Evolutionary conservation across 2,113 vertebrate genomes (phyloP).

Genomic region (Chloebia gouldiae): DNA sequence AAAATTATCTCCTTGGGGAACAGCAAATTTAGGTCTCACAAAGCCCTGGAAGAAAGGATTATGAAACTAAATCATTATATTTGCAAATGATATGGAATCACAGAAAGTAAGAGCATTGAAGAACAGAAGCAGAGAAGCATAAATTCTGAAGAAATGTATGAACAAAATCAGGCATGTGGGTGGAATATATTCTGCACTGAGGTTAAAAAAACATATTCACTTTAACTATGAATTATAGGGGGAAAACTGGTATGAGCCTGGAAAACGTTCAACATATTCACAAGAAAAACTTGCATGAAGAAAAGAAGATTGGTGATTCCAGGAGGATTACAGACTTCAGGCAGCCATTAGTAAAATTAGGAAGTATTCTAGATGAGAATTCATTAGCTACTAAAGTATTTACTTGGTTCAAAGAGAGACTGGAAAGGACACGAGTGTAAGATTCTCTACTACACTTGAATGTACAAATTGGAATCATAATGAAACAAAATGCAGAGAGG

Average conservation of each 20-base stretch:
- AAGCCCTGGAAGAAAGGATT: not conserved
- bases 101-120: not conserved
- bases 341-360: not conserved
- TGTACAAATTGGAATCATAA: not conserved
- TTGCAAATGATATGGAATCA: conserved; percentile 1
- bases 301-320: not conserved
- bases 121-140: not conserved
- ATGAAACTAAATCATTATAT: not conserved
- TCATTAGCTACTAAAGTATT: not conserved
- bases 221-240: not conserved
- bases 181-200: not conserved
- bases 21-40: not conserved
- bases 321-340: not conserved
- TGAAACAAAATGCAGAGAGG: not conserved
- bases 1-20: not conserved
- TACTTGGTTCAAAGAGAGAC: not conserved
- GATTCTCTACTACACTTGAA: not conserved
- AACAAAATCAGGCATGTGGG: not conserved
- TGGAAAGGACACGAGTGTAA: not conserved
- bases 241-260: not conserved
- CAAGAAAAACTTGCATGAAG: not conserved
- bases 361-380: not conserved
- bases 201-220: not conserved
- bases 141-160: not conserved
- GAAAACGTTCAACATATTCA: not conserved